Conservation (phyloP, 2,888 invertebrate genomes). For the Drosophila pegasa region DNA sequence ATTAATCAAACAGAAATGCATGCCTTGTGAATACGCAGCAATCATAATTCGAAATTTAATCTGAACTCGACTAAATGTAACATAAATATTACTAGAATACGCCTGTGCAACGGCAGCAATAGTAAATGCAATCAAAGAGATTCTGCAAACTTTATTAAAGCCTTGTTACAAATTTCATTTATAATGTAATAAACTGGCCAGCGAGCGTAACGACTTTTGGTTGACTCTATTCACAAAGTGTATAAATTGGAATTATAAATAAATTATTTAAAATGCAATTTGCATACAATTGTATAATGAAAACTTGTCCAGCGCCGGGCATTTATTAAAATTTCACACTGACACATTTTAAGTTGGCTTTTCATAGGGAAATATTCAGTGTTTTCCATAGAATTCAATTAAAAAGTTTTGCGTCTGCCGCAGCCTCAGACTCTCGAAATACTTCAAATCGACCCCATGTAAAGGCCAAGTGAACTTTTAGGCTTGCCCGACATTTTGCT, state of each 20-base stretch:
- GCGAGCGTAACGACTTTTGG: neutral
- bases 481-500: constrained; percentile 54
- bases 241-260: constrained; percentile 31
- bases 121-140: neutral
- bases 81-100: neutral
- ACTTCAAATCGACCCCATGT: constrained; percentile 35
- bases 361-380: constrained; percentile 63
- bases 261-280: constrained; percentile 28
- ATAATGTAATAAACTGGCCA: neutral
- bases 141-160: neutral
- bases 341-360: constrained; percentile 59
- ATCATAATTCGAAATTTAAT: neutral
- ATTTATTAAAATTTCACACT: constrained; percentile 58
- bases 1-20: neutral
- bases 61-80: neutral
- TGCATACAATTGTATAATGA: constrained; percentile 18
- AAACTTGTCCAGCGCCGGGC: constrained; percentile 25
- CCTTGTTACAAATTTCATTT: neutral
- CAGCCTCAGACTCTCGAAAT: constrained; percentile 8
- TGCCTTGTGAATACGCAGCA: neutral
- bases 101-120: neutral
- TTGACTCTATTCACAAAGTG: constrained; percentile 11
- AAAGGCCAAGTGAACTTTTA: constrained; percentile 37
- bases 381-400: constrained; percentile 71
- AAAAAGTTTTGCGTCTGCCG: constrained; percentile 63